Conservation (phyloP, 2,797 vertebrate genomes). For the Prunella strophiata region DNA sequence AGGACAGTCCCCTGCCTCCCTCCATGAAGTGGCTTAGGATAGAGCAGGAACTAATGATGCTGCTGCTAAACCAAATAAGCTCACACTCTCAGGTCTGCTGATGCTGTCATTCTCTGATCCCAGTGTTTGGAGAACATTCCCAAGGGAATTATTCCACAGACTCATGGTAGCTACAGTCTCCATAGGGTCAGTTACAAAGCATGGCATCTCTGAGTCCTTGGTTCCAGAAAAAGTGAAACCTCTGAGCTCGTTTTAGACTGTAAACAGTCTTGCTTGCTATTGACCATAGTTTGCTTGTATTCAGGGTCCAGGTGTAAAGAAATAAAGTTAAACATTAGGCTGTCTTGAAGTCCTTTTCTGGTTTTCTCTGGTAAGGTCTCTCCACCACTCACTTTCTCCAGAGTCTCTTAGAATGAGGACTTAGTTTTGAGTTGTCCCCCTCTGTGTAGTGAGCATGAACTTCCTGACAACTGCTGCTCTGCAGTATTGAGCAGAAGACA, state of each 20-base stretch:
- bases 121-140: neutral
- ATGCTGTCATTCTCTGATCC: neutral
- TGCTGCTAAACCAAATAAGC: neutral
- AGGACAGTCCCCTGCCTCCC: neutral
- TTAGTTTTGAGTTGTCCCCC: neutral
- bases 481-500: neutral
- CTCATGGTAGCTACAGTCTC: neutral
- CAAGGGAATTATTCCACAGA: neutral
- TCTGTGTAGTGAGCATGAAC: neutral
- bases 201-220: neutral
- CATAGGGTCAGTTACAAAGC: neutral
- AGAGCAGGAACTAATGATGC: neutral
- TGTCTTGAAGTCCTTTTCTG: neutral
- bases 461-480: conserved; percentile 1
- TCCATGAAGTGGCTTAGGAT: neutral
- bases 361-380: neutral
- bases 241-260: neutral
- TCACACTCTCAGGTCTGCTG: neutral
- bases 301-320: neutral
- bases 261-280: neutral
- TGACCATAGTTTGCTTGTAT: neutral
- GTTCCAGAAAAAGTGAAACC: neutral
- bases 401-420: neutral
- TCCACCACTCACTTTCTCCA: neutral
- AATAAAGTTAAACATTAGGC: neutral